These are phyloP conservation scores for Gymnosoma rotundatum DNA, from an alignment of 2,888 invertebrate species.

Conservation along the genomic window DNA sequence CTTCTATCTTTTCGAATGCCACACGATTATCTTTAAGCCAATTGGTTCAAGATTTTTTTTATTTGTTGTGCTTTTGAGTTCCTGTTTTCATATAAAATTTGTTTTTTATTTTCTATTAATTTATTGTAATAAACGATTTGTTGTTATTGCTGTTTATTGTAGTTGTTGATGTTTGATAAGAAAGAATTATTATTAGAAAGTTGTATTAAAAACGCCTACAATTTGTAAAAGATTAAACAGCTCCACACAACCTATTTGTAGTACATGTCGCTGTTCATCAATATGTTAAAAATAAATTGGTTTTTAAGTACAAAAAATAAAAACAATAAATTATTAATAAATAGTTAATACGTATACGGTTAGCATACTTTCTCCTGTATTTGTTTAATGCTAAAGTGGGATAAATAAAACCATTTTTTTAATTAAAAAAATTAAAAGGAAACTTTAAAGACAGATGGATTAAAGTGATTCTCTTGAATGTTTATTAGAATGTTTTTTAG, in stretches of 20 bases:
- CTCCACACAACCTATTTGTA: slow-evolving; percentile 24
- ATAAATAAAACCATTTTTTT: not conserved
- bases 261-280: slow-evolving; percentile 51
- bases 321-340: not conserved
- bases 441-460: not conserved
- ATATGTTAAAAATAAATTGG: slow-evolving; percentile 43
- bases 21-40: slow-evolving; percentile 43
- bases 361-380: slow-evolving; percentile 40
- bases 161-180: not conserved
- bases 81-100: slow-evolving; percentile 34
- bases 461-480: no score
- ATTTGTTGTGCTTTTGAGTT: slow-evolving; percentile 10
- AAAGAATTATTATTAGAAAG: slow-evolving; percentile 71
- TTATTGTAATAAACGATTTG: slow-evolving; percentile 26
- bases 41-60: slow-evolving; percentile 44
- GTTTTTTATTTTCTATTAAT: slow-evolving; percentile 1
- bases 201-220: slow-evolving; percentile 64
- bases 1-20: slow-evolving; percentile 41
- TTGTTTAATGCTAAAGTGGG: not conserved
- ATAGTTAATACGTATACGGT: not conserved
- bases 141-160: slow-evolving; percentile 8
- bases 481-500: no score
- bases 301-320: slow-evolving; percentile 4
- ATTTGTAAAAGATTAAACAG: slow-evolving; percentile 28
- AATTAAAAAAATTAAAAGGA: not conserved